phyloP scores from a whole-genome alignment of 2,797 vertebrate genomes.

The Lepidocolaptes lacrymiger region DNA sequence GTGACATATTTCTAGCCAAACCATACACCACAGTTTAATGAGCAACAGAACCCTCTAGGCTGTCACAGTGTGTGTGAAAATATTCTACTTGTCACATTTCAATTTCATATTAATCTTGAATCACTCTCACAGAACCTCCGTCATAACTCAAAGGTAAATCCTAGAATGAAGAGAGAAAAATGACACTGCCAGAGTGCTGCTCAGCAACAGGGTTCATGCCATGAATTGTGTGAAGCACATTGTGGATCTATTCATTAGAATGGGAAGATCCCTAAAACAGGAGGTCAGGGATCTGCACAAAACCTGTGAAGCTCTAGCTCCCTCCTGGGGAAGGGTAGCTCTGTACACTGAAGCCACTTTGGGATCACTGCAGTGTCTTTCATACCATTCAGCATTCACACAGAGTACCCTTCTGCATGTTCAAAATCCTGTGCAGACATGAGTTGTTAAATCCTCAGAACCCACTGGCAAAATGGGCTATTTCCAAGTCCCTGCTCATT shows the following conservation, averaged over 20 bases:
- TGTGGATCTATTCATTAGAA: not conserved
- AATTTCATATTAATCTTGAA: conserved; percentile 18
- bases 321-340: not conserved
- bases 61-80: conserved; percentile 37
- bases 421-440: not conserved
- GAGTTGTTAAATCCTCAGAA: conserved; percentile 3
- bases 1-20: conserved; percentile 50
- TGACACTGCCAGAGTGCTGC: not conserved
- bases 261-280: not conserved
- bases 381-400: not conserved
- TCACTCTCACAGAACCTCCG: conserved; percentile 9
- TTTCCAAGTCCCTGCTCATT: conserved; percentile 38
- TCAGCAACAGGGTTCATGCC: not conserved
- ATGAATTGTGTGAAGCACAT: not conserved
- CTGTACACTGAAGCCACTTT: not conserved
- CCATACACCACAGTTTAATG: conserved; percentile 10
- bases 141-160: conserved; percentile 16
- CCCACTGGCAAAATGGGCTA: conserved; percentile 5
- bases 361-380: not conserved
- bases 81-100: conserved; percentile 48
- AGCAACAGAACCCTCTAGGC: conserved; percentile 27
- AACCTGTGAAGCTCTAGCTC: not conserved
- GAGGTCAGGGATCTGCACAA: not conserved
- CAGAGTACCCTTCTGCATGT: not conserved
- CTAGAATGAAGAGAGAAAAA: not conserved